phyloP scores from a whole-genome alignment of 1,140 invertebrate genomes.

The Heliconius hermathena region DNA sequence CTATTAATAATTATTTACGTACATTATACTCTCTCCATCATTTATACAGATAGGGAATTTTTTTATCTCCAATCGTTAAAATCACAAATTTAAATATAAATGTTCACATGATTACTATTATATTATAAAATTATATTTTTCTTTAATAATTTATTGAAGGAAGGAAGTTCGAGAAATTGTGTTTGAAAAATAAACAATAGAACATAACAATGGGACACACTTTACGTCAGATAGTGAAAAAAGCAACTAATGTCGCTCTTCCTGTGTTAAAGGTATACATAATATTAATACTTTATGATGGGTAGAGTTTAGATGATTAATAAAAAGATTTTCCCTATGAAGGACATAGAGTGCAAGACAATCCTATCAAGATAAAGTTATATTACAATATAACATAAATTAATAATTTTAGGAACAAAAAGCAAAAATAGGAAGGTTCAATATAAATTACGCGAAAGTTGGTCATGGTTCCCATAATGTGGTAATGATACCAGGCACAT shows the following conservation, averaged over 20 bases:
- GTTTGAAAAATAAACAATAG: neutral
- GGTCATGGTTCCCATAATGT: conserved; percentile 86
- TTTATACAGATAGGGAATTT: too few species aligned
- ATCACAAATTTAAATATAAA: too few species aligned
- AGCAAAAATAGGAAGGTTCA: conserved; percentile 82
- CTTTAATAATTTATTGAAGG: neutral
- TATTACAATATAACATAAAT: neutral
- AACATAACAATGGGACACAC: neutral
- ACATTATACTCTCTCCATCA: too few species aligned
- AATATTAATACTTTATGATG: too few species aligned
- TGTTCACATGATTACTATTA: too few species aligned
- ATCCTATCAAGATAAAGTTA: too few species aligned
- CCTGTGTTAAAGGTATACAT: neutral
- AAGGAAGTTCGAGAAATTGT: neutral
- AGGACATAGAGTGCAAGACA: too few species aligned
- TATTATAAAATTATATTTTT: too few species aligned
- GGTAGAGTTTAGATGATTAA: too few species aligned
- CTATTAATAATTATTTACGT: too few species aligned
- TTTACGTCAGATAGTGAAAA: neutral
- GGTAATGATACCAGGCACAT: conserved; percentile 88
- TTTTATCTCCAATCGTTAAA: too few species aligned
- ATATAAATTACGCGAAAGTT: conserved; percentile 87
- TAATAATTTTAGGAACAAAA: conserved; percentile 51
- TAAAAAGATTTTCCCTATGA: too few species aligned
- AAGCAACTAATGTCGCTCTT: neutral